These are phyloP conservation scores for Psophia crepitans DNA, from an alignment of 2,113 vertebrate genomes.

Conservation along the genomic window DNA sequence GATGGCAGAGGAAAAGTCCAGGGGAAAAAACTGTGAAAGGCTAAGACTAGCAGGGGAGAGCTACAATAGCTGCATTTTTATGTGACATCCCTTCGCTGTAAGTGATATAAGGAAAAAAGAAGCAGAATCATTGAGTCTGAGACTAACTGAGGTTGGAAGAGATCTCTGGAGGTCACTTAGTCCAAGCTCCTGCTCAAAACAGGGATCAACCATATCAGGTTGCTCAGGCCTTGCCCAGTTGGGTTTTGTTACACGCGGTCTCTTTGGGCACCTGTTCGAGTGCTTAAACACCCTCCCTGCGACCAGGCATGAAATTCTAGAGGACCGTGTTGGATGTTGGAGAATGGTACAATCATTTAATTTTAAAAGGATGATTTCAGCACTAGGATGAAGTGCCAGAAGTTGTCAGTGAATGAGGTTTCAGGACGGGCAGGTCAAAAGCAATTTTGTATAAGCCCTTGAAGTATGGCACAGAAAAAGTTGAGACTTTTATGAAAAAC, in stretches of 20 bases:
- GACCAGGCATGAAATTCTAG: background rate
- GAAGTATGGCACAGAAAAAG: background rate
- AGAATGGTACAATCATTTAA: background rate
- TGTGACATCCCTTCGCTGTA: background rate
- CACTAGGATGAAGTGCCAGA: background rate
- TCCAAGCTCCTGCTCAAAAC: background rate
- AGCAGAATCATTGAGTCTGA: background rate
- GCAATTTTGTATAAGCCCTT: background rate
- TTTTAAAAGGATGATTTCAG: background rate
- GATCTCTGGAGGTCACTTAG: background rate
- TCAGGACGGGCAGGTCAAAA: background rate
- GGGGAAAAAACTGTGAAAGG: background rate
- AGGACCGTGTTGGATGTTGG: background rate
- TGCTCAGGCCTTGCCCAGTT: background rate
- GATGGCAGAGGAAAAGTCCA: background rate
- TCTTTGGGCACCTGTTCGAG: background rate
- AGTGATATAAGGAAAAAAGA: background rate
- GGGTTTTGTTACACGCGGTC: background rate
- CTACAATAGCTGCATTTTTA: background rate
- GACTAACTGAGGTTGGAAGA: background rate
- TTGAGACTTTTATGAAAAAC: background rate
- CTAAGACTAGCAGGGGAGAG: background rate
- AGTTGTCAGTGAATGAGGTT: background rate
- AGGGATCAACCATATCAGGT: background rate
- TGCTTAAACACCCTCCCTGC: background rate